Evolutionary conservation across 2,113 vertebrate species (phyloP).

Genomic region (Loxodonta africana): DNA sequence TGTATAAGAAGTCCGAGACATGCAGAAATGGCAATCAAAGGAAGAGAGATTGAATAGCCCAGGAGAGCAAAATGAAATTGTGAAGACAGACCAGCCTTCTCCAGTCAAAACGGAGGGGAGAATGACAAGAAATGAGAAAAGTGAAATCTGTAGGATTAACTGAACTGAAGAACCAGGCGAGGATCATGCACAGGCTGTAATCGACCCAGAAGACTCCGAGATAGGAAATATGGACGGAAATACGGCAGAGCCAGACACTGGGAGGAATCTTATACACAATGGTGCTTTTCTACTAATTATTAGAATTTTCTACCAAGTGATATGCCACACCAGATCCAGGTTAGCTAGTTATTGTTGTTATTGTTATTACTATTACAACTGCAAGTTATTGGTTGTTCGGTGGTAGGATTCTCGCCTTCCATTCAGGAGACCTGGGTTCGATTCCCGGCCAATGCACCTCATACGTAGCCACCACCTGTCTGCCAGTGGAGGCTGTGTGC

Average conservation of each 20-base stretch:
- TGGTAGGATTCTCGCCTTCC: too few relatives aligned
- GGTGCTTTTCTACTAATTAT: background rate
- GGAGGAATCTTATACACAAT: background rate
- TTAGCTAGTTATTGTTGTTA: background rate
- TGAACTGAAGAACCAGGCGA: background rate
- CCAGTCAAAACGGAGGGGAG: background rate
- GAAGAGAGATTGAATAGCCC: background rate
- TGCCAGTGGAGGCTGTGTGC: too few relatives aligned
- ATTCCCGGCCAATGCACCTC: too few relatives aligned
- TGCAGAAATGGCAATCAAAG: background rate
- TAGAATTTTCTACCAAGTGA: background rate
- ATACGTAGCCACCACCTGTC: too few relatives aligned
- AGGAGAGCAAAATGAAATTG: background rate
- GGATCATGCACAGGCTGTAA: fast-evolving
- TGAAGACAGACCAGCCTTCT: background rate
- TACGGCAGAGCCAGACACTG: fast-evolving
- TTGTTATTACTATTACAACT: too few relatives aligned
- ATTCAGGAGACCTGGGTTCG: too few relatives aligned
- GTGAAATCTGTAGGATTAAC: background rate
- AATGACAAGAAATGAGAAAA: background rate
- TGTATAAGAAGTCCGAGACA: background rate
- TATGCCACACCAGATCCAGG: background rate
- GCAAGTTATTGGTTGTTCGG: background rate
- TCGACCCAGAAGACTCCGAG: background rate
- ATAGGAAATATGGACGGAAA: background rate